Conservation (phyloP, 2,113 vertebrate genomes). For the Pseudonaja textilis region DNA sequence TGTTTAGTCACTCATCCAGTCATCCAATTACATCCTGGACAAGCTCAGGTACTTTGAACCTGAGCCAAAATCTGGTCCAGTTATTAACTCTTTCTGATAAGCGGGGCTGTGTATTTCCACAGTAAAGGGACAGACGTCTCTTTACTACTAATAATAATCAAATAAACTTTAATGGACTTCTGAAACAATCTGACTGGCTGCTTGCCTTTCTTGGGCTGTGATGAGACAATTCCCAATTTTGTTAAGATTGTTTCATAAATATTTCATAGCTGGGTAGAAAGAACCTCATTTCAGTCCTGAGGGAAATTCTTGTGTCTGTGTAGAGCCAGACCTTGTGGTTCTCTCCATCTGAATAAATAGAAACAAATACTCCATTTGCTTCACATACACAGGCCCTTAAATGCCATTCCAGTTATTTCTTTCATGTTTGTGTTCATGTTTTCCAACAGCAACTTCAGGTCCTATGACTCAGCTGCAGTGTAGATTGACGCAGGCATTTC, state of each 20-base stretch:
- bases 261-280: neutral
- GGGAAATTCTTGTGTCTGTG: neutral
- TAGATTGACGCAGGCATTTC: neutral
- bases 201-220: neutral
- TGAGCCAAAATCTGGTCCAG: neutral
- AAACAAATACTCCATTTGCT: neutral
- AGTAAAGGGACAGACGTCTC: neutral
- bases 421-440: neutral
- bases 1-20: neutral
- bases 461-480: neutral
- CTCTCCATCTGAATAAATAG: neutral
- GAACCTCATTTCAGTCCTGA: neutral
- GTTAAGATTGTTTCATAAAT: neutral
- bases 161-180: neutral
- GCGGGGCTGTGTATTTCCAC: neutral
- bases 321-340: neutral
- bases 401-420: neutral
- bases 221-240: slow-evolving; percentile 16
- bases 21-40: neutral
- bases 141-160: no score
- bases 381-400: neutral
- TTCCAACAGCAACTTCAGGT: neutral
- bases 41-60: neutral
- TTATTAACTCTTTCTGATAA: neutral
- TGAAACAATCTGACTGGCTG: neutral